Base-by-base conservation (phyloP, 92 coral and sea anemone species). In the Ricordea florida region DNA sequence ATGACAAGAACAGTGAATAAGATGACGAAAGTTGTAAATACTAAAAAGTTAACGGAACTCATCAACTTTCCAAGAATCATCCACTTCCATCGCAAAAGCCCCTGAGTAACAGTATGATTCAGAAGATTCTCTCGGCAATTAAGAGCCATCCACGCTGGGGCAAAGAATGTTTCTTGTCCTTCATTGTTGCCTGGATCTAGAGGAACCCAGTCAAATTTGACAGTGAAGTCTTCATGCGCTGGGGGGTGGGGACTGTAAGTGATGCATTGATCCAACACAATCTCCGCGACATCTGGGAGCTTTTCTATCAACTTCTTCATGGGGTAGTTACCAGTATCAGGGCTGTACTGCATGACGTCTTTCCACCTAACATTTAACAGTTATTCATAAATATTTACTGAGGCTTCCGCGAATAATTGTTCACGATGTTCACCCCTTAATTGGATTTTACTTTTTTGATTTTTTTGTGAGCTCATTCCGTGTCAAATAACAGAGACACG, bases 181-280 rank as follows among this genome's bases (percentile, higher is more conserved):
- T 41, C 61, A 52, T 75, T 78, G 10, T 72, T 80, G 52, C 84
- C 84, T 36, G 98, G 97, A 69, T 93, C 93, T 21, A 93, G 58
- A 7, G 74, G 71, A 14, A 81, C 72, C 26, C 90, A 86, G 71
- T 93, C 92, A 37, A 82, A 87, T 13, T 62, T 82, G 58, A 93
- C 50, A 9, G 78, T 60, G 62, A 80, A 87, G 21, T 90, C 98
- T 17, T 41, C 68, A 31, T 93, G 85, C 10, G 82, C 75, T 13
- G 82, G 78, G 4, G 69, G 85, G 42, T 77, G 83, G 17, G 72
- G 71, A 31, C 91, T 78, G 68, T 18, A 50, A 32, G 76, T 77
- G 21, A 90, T 67, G 48, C 97, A 91, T 16, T 88, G 78, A 78
- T 93, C 97, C 21, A 93, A 69, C 23, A 93, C 84, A 25, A 69